These are phyloP conservation scores for Aphidius colemani DNA, from an alignment of 2,888 invertebrate genomes.

Conservation along the genomic window DNA sequence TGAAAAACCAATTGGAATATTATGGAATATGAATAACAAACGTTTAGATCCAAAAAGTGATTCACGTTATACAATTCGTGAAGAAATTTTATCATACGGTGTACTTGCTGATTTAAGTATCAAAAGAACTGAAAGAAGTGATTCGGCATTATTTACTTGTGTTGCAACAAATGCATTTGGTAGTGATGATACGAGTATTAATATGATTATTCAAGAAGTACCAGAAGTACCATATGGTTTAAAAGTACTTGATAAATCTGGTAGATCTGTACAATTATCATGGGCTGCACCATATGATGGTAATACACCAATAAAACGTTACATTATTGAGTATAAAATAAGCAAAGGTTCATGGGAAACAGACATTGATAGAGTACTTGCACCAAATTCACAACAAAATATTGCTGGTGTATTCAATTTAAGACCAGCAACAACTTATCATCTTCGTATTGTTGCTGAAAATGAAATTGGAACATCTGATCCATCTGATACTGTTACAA, in stretches of 20 bases:
- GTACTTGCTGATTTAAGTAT: conserved; percentile 88
- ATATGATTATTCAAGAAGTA: conserved; percentile 91
- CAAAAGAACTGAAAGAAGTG: conserved; percentile 84
- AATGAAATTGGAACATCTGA: conserved; percentile 93
- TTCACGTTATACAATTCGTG: conserved; percentile 82
- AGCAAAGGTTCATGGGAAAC: conserved; percentile 82
- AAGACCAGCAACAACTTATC: conserved; percentile 89
- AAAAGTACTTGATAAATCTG: conserved; percentile 87
- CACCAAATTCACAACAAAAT: conserved; percentile 82
- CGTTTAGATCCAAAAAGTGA: conserved; percentile 88
- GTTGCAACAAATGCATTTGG: conserved; percentile 93
- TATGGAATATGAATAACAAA: conserved; percentile 95
- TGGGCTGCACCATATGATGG: conserved; percentile 94
- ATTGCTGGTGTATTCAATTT: conserved; percentile 89
- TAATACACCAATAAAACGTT: conserved; percentile 86
- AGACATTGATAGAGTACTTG: conserved; percentile 84
- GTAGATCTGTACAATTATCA: conserved; percentile 85
- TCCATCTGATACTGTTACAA: conserved; percentile 89
- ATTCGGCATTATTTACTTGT: conserved; percentile 89
- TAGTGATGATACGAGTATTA: conserved; percentile 93
- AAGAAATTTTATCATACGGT: conserved; percentile 86
- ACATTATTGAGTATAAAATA: conserved; percentile 89
- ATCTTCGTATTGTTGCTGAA: conserved; percentile 89
- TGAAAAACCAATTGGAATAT: conserved; percentile 91
- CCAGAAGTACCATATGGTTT: conserved; percentile 89